Conservation (phyloP, 2,888 invertebrate genomes). For the Volucella inanis region DNA sequence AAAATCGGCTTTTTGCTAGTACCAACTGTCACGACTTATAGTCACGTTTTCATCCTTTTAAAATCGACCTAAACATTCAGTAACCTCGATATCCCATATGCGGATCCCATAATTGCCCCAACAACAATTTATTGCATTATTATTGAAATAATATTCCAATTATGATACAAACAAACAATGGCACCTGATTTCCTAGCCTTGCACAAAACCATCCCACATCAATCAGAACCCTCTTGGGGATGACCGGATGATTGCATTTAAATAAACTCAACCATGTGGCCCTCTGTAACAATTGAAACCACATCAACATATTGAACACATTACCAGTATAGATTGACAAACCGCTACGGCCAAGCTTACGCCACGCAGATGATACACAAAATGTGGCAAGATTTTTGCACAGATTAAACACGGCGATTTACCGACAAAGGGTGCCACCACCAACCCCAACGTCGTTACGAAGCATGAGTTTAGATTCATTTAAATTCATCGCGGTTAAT, state of each 20-base stretch:
- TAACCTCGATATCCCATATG: conserved; percentile 29
- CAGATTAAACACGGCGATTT: conserved; percentile 2
- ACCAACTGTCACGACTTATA: too few relatives aligned
- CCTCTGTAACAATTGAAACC: conserved; percentile 23
- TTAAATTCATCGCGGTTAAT: conserved; percentile 67
- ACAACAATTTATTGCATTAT: conserved; percentile 61
- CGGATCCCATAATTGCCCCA: conserved; percentile 45
- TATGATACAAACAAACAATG: conserved; percentile 55
- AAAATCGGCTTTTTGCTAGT: too few relatives aligned
- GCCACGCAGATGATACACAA: conserved; percentile 33
- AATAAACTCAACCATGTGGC: conserved; percentile 28
- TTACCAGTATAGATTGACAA: conserved; percentile 65
- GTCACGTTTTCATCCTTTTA: too few relatives aligned
- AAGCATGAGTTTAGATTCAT: conserved; percentile 35
- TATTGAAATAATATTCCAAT: conserved; percentile 71
- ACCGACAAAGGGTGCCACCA: neutral
- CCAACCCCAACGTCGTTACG: neutral
- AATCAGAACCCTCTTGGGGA: neutral
- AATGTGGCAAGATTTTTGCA: conserved; percentile 7
- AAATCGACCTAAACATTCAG: too few relatives aligned
- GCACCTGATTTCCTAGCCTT: conserved; percentile 51
- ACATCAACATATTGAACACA: conserved; percentile 54
- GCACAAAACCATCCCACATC: neutral
- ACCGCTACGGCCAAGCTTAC: conserved; percentile 34
- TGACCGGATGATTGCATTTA: neutral